Percentiles rank a stretch among this genome's conserved stretches.
These are phyloP conservation scores for Drosophila pseudoananassae DNA, from an alignment of 1,140 invertebrate species.

Conservation along the genomic window DNA sequence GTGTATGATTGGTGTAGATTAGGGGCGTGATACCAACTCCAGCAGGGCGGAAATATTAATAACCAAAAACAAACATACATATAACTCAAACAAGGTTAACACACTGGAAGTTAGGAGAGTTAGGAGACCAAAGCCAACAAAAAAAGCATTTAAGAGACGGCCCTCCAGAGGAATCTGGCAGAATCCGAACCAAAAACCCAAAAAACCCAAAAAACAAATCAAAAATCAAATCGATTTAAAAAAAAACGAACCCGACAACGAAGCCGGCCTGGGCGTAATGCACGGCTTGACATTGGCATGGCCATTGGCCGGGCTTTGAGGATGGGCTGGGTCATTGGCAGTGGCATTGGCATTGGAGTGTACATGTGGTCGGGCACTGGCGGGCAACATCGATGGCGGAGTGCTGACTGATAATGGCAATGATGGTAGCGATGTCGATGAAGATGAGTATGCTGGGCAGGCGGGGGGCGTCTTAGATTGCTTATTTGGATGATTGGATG, in stretches of 20 bases:
- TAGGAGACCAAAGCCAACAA: constrained; percentile 32
- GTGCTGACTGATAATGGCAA: constrained; percentile 41
- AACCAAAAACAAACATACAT: background rate
- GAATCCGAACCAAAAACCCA: background rate
- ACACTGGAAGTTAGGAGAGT: background rate
- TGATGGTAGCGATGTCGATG: constrained; percentile 44
- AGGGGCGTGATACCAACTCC: constrained; percentile 16
- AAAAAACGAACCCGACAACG: constrained; percentile 83
- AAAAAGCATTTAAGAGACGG: constrained; percentile 12
- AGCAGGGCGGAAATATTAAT: constrained; percentile 19
- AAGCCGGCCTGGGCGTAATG: constrained; percentile 83
- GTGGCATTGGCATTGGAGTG: constrained; percentile 54
- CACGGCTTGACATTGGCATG: constrained; percentile 75
- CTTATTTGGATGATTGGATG: constrained; percentile 52
- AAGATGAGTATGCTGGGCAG: constrained; percentile 19
- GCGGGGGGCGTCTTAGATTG: constrained; percentile 52
- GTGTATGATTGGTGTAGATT: constrained; percentile 19
- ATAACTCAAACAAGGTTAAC: constrained; percentile 7
- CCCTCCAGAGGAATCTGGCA: too few relatives aligned
- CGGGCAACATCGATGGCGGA: constrained; percentile 56
- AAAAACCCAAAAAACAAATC: constrained; percentile 41
- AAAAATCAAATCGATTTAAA: constrained; percentile 55
- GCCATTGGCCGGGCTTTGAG: constrained; percentile 38
- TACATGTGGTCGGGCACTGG: constrained; percentile 56
- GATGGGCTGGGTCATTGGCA: constrained; percentile 47